Evolutionary conservation across 37 sponge, comb jelly and placozoan genomes (phyloP), one percentile per base, ranked within the genome.

Genomic region (Crambe crambe): DNA sequence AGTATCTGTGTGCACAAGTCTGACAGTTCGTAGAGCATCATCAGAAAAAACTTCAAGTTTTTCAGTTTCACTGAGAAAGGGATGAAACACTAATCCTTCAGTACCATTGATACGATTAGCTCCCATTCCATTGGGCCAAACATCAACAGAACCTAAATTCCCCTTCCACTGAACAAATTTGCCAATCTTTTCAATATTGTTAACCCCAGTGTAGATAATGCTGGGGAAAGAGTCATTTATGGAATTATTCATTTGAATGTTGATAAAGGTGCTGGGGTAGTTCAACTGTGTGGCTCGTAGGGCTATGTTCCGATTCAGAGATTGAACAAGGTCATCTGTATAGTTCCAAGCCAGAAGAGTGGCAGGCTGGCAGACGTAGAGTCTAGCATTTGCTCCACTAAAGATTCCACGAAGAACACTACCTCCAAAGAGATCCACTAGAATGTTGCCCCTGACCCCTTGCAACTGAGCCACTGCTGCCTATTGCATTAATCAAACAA

Each of bases 81-180:
- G 95, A 9, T 74, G 83, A 63, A 89, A 95, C 58, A 95, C 61
- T n/a, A 95, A 74, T 38, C 95, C 95, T 73, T 95, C 95, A 18
- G 95, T 95, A 17, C 95, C 91, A 37, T 90, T 90, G 38, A 95
- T 61, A 57, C 47, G 37, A 71, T 90, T 82, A 2, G 95, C 95
- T 23, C 70, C 64, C 23, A 66, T 77, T 47, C 76, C 87, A 60
- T 76, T 76, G 25, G 81, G 81, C 77, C 79, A 79, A 4, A 79
- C 37, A 3, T 32, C 18, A 2, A 65, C 21, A 1, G 41, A 43
- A 0, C 56, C 66, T 35, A 42, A 47, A 32, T 44, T 54, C 9
- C 92, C 92, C 27, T 90, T 74, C 91, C 91, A 95, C 71, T 95
- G 89, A 0, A 70, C 42, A 73, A 80, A 90, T 83, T 87, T 65